phyloP scores from a whole-genome alignment of 2,113 vertebrate species.

The Onychostruthus taczanowskii region DNA sequence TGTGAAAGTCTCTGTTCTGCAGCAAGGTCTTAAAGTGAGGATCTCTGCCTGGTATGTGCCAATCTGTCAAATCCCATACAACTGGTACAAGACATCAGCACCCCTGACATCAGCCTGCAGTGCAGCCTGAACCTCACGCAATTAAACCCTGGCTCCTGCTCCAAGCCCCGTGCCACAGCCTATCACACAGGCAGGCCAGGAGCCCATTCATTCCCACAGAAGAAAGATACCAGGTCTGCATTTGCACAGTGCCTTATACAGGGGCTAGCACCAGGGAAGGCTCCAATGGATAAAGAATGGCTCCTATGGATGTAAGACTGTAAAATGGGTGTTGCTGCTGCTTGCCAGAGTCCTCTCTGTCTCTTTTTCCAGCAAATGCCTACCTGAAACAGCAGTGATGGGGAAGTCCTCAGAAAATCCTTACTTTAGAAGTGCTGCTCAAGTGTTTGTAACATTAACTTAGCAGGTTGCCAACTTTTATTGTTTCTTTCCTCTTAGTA shows the following conservation, averaged over 20 bases:
- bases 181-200: not conserved
- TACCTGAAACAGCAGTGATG: not conserved
- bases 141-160: not conserved
- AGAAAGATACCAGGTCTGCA: not conserved
- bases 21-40: not conserved
- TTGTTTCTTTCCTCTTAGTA: not conserved
- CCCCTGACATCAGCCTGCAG: not conserved
- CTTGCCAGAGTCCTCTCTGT: rapidly evolving
- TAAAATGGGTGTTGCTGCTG: not conserved
- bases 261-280: not conserved
- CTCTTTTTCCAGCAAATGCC: not conserved
- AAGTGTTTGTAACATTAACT: not conserved
- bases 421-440: not conserved
- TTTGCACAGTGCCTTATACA: not conserved
- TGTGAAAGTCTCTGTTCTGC: not conserved
- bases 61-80: not conserved
- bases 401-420: not conserved
- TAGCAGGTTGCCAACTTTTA: not conserved
- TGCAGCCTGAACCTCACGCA: not conserved
- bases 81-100: not conserved
- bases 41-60: not conserved
- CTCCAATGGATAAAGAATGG: not conserved
- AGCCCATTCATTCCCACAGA: rapidly evolving
- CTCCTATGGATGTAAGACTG: not conserved
- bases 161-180: not conserved